Conservation (phyloP, 2,797 vertebrate species). For the Ptychadena robeensis region DNA sequence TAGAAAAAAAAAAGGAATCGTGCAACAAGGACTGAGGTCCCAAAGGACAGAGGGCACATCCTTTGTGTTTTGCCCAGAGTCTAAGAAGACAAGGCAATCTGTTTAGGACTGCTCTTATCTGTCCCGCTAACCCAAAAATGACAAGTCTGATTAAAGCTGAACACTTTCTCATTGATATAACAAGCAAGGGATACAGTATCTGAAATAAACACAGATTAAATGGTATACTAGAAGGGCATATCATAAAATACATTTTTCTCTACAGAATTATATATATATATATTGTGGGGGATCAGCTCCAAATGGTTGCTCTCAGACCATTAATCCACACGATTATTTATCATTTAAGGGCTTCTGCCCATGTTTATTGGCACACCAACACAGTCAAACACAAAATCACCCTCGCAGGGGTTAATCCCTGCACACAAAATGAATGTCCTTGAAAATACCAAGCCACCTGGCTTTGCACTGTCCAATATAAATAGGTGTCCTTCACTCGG, state of each 20-base stretch:
- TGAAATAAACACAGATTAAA: not conserved
- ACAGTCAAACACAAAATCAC: too few species aligned
- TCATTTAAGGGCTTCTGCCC: too few species aligned
- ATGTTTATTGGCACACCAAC: too few species aligned
- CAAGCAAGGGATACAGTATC: conserved; percentile 30
- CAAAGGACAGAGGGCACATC: not conserved
- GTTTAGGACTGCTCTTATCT: conserved; percentile 15
- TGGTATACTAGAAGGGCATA: not conserved
- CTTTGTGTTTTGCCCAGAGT: conserved; percentile 10
- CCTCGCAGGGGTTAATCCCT: too few species aligned
- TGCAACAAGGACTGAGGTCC: conserved; percentile 24
- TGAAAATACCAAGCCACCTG: too few species aligned
- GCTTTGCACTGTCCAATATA: too few species aligned
- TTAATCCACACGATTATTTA: too few species aligned
- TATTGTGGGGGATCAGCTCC: too few species aligned
- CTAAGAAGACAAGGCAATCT: conserved; percentile 48
- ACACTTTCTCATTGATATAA: conserved; percentile 23
- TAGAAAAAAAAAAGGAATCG: conserved; percentile 8
- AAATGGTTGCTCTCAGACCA: too few species aligned
- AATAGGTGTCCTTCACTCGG: too few species aligned
- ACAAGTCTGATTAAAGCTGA: conserved; percentile 38
- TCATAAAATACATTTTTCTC: conserved; percentile 1
- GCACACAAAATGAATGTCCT: too few species aligned
- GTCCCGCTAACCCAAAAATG: conserved; percentile 4
- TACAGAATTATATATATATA: too few species aligned